Evolutionary conservation across 1,140 invertebrate genomes (phyloP).

Genomic region (Papilio machaon): DNA sequence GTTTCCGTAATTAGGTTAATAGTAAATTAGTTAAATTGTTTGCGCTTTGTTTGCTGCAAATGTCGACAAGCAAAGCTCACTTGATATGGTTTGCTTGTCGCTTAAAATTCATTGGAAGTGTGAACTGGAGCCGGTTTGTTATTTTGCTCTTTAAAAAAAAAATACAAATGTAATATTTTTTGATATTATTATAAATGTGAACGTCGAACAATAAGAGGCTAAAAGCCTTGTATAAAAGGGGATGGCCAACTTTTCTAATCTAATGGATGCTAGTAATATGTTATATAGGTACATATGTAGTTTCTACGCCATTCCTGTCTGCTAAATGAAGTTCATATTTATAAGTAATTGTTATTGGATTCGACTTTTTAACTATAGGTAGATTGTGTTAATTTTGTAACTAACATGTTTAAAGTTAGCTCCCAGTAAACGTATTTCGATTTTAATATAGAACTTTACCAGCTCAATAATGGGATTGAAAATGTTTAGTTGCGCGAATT

Average conservation of each 20-base stretch:
- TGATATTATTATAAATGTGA: background rate
- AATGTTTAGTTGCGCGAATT: background rate
- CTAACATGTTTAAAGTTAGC: background rate
- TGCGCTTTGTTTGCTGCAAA: background rate
- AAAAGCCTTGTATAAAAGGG: constrained; percentile 6
- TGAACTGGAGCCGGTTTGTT: background rate
- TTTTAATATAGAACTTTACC: background rate
- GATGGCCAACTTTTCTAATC: background rate
- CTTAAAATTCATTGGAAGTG: background rate
- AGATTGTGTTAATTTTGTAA: background rate
- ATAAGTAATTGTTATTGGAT: background rate
- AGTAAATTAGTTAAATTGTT: background rate
- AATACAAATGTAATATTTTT: background rate
- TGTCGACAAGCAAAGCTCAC: background rate
- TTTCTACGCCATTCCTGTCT: background rate
- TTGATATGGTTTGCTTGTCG: too few relatives aligned
- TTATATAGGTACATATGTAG: background rate
- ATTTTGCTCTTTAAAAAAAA: background rate
- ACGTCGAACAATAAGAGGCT: background rate
- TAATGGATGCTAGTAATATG: background rate
- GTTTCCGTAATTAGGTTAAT: background rate
- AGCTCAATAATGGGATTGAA: background rate
- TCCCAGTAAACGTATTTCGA: background rate
- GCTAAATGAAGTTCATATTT: background rate
- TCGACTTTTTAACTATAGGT: background rate